Percentiles rank a stretch among this genome's conserved stretches.
Evolutionary conservation across 1,140 invertebrate species (phyloP).

Genomic region (Antheraea pernyi): DNA sequence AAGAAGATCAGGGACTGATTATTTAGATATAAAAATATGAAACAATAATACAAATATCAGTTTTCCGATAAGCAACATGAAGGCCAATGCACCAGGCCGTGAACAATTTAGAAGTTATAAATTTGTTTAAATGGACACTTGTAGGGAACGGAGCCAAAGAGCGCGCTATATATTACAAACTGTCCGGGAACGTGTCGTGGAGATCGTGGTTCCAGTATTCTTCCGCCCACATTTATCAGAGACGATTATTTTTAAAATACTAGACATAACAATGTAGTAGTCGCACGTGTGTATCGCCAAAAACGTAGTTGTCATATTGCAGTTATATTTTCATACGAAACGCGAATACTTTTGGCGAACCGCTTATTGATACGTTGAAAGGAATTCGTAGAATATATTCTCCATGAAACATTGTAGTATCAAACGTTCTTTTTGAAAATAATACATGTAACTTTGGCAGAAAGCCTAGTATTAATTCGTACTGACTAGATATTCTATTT

Average conservation of each 20-base stretch:
- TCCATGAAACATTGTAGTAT: no score
- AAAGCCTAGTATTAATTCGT: no score
- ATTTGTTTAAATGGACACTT: slow-evolving; percentile 10
- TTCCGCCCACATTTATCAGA: slow-evolving; percentile 6
- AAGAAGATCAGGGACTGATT: no score
- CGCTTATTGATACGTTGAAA: no score
- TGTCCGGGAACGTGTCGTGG: background rate
- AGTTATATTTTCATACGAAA: background rate
- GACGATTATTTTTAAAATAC: slow-evolving; percentile 13
- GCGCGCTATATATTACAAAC: background rate
- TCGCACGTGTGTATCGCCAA: background rate
- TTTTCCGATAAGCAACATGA: background rate
- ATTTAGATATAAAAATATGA: no score
- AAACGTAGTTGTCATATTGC: background rate
- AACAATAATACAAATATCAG: background rate
- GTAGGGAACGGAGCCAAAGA: slow-evolving; percentile 5
- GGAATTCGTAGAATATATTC: no score
- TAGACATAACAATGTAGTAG: slow-evolving; percentile 13
- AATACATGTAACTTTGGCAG: no score
- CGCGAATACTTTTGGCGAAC: no score
- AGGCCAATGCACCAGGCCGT: slow-evolving; percentile 8
- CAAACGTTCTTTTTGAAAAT: no score
- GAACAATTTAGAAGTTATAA: slow-evolving; percentile 7
- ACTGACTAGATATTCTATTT: no score
- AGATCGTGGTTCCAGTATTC: slow-evolving; percentile 1